Evolutionary conservation across 2,888 invertebrate species (phyloP), one percentile per base, ranked within the genome.

Genomic region (Tiphia femorata): DNA sequence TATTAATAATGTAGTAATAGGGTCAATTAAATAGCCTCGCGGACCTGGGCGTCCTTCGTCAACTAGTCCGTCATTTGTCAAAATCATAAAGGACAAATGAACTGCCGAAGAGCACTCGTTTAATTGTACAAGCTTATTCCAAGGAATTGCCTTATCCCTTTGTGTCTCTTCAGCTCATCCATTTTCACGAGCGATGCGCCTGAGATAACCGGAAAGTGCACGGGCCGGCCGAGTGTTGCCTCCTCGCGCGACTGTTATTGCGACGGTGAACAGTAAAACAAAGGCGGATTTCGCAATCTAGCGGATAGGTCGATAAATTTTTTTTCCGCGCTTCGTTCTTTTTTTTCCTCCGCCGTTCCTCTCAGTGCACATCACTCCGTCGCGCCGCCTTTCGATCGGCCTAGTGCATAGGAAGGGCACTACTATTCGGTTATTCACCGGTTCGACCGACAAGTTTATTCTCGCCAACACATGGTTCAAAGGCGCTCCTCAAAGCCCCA

Each of bases 1-100:
- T 71, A 72, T 73, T 76, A 78, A 70, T n/a, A n/a, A 67, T 69
- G 62, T 62, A 61, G 66, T 67, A 70, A 73, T 68, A 67, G 54
- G 62, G 59, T 64, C 62, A 70, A 70, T 73, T 65, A 59, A 59
- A 58, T 51, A 23, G 49, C 35, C 53, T 58, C 23, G 17, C 30
- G 23, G 23, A 12, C 27, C 27, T 14, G 33, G 14, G 27, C 38
- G 33, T n/a, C n/a, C n/a, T n/a, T 60, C 59, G 60, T 55, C 65
- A 49, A 51, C 41, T 49, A 38, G 6, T 27, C 27, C 27, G 6
- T 10, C 27, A 7, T 19, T 48, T 10, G n/a, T 43, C 37, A 41
- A 20, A 38, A 47, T 27, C 43, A 53, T 35, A 58, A 50, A 54
- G 52, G 21, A 23, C 37, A 14, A 19, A 40, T 12, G 17, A 7